Percentiles rank a stretch among this genome's conserved stretches.
phyloP scores from a whole-genome alignment of 2,888 invertebrate genomes.

The Pherbina coryleti region DNA sequence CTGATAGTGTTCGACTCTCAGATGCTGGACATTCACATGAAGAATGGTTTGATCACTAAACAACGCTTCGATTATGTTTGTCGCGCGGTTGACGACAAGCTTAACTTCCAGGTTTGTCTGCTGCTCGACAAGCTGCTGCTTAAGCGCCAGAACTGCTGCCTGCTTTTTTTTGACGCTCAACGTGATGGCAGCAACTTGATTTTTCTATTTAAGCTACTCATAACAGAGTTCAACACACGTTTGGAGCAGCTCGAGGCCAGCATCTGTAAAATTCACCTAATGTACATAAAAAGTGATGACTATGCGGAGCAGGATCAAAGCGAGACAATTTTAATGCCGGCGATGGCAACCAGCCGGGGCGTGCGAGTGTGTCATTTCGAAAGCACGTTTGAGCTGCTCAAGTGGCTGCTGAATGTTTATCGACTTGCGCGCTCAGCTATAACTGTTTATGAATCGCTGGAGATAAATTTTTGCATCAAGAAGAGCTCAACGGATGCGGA shows the following conservation, averaged over 20 bases:
- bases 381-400: conserved; percentile 12
- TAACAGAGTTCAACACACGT: conserved; percentile 53
- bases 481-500: not conserved
- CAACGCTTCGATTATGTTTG: conserved; percentile 54
- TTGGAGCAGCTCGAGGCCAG: conserved; percentile 43
- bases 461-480: not conserved
- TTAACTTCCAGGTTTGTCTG: conserved; percentile 44
- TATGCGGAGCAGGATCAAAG: conserved; percentile 57
- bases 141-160: conserved; percentile 45
- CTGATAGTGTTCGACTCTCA: not conserved
- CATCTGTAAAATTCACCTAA: conserved; percentile 47
- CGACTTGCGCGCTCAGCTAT: not conserved
- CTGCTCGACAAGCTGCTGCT: conserved; percentile 50
- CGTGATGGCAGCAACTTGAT: conserved; percentile 48
- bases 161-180: conserved; percentile 49
- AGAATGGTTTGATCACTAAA: not conserved
- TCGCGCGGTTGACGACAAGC: conserved; percentile 50
- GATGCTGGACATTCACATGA: conserved; percentile 2
- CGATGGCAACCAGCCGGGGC: not conserved
- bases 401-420: conserved; percentile 23
- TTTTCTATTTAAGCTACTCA: conserved; percentile 51
- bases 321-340: conserved; percentile 49
- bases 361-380: conserved; percentile 8
- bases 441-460: conserved; percentile 14
- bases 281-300: conserved; percentile 46